phyloP scores from a whole-genome alignment of 2,888 invertebrate genomes.

The Eupelmus urozonus region DNA sequence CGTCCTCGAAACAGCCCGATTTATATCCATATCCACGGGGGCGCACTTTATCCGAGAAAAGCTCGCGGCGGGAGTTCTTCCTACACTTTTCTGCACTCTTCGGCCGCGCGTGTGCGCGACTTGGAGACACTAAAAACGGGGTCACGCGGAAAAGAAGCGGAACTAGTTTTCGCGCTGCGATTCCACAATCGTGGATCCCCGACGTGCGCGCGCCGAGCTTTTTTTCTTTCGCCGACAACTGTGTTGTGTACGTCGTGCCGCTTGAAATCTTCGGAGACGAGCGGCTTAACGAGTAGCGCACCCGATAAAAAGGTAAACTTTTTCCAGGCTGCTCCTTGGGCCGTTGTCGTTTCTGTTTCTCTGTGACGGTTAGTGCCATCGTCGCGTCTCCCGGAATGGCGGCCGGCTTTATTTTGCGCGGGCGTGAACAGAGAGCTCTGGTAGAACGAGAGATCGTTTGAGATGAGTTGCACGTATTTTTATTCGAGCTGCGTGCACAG shows the following conservation, averaged over 20 bases:
- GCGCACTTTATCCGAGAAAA: constrained; percentile 6
- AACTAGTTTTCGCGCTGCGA: not conserved
- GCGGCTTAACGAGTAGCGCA: constrained; percentile 47
- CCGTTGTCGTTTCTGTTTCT: not conserved
- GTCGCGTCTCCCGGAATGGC: too few species aligned
- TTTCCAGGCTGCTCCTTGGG: constrained; percentile 26
- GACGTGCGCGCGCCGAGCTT: not conserved
- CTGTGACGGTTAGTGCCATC: too few species aligned
- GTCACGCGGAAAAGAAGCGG: constrained; percentile 11
- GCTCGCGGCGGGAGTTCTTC: not conserved
- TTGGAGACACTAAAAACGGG: constrained; percentile 20
- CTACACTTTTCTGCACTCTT: constrained; percentile 12
- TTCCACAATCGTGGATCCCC: constrained; percentile 2
- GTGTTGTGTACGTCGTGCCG: not conserved
- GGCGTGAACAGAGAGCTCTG: not conserved
- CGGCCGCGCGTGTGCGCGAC: too few species aligned
- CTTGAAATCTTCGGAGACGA: not conserved
- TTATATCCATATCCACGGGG: constrained; percentile 29
- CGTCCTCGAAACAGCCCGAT: constrained; percentile 18
- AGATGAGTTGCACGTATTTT: constrained; percentile 47
- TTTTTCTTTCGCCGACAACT: constrained; percentile 27
- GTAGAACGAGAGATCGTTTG: constrained; percentile 33
- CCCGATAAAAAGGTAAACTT: constrained; percentile 25
- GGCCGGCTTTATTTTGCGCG: too few species aligned
- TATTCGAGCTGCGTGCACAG: not conserved